Evolutionary conservation across 2,888 invertebrate species (phyloP), one percentile per base, ranked within the genome.

Genomic region (Eristalis pertinax): DNA sequence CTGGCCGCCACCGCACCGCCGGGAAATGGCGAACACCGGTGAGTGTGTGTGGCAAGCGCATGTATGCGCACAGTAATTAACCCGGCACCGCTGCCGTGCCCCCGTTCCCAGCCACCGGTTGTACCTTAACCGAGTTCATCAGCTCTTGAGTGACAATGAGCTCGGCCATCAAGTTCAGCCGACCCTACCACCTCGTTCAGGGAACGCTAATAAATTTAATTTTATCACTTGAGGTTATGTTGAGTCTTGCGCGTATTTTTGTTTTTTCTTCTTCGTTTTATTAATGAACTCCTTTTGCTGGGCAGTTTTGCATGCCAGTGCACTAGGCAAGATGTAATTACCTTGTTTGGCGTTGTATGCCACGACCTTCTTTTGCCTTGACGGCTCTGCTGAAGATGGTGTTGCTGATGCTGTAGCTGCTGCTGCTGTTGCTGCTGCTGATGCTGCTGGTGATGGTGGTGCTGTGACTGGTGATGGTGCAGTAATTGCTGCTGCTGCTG

Each of bases 331-430:
- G 60, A 72, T 32, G 50, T 89, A 90, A 91, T 93, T 93, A 96
- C 96, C 95, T 95, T 96, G 92, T 95, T 95, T 64, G 95, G 95
- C 90, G 95, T 95, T 89, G 94, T 94, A 92, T 95, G 95, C 95
- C 95, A 95, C 91, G 95, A 95, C 91, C 95, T 94, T 90, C 95
- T 93, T 91, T 95, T 95, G 89, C 95, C 95, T 91, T 95, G 95
- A 74, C 89, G 89, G 62, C 89, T 87, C 70, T 89, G 88, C 63
- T 89, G 89, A 83, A 90, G 74, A 81, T 81, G 76, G 63, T 86
- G 72, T 56, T 89, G 89, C 62, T 56, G 90, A 69, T 50, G 84
- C 73, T 78, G 88, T 35, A 56, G 70, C 64, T 88, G 89, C 41
- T 69, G 84, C 72, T 81, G 85, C 19, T 94, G 93, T 35, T 83